Conservation (phyloP, 2,888 invertebrate species). For the Toxonevra muliebris region DNA sequence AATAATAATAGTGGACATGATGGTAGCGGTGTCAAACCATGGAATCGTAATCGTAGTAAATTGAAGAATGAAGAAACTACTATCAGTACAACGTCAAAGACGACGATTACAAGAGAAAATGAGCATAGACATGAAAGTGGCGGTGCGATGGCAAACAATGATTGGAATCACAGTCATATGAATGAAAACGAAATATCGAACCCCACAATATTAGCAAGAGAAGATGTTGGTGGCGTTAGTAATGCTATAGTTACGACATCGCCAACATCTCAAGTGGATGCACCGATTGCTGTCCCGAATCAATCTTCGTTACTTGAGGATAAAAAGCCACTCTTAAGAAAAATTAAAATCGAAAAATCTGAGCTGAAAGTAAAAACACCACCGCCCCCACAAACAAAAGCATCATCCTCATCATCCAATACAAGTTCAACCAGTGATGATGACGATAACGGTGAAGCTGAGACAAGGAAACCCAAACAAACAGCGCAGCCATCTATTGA, state of each 20-base stretch:
- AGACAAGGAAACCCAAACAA: constrained; percentile 26
- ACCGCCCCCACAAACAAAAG: constrained; percentile 24
- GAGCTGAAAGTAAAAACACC: background rate
- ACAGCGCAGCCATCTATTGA: constrained; percentile 18
- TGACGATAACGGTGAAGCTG: constrained; percentile 5
- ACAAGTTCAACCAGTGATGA: constrained; percentile 39
- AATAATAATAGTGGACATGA: background rate
- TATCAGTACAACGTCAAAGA: background rate
- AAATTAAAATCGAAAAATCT: constrained; percentile 21
- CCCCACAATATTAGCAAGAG: background rate
- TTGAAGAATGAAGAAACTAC: background rate
- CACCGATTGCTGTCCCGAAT: background rate
- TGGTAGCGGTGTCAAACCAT: background rate
- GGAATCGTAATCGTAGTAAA: background rate
- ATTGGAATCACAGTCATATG: too few relatives aligned
- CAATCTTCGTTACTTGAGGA: background rate
- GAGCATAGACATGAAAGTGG: too few relatives aligned
- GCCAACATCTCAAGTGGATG: background rate
- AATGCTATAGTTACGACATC: background rate
- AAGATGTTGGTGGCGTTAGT: background rate
- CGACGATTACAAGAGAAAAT: too few relatives aligned
- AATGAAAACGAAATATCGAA: too few relatives aligned
- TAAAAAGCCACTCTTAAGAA: background rate
- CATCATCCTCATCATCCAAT: constrained; percentile 27
- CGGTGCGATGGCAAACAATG: too few relatives aligned